These are phyloP conservation scores for Melanostoma mellinum DNA, from an alignment of 2,888 invertebrate genomes.

Conservation along the genomic window DNA sequence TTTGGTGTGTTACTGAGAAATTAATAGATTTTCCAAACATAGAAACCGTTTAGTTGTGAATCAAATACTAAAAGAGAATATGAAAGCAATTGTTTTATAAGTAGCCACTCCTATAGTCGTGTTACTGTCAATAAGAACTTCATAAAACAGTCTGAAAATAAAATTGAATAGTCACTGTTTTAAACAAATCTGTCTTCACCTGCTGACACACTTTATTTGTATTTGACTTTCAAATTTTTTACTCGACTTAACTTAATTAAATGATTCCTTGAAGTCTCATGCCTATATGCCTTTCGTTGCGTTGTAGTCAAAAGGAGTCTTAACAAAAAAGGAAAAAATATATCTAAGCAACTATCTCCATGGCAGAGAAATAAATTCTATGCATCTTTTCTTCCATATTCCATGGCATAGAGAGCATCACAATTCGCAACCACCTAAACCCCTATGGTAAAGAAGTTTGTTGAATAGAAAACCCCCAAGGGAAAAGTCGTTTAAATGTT, in stretches of 20 bases:
- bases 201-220: conserved; percentile 23
- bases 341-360: background rate
- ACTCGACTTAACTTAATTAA: conserved; percentile 34
- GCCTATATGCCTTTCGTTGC: background rate
- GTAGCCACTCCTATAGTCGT: no score
- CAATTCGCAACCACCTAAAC: no score
- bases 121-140: no score
- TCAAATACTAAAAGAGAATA: no score
- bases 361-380: background rate
- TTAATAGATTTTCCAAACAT: no score
- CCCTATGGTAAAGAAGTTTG: no score
- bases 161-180: background rate
- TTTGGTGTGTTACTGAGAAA: background rate
- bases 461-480: conserved; percentile 21
- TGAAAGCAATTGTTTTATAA: no score
- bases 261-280: conserved; percentile 22
- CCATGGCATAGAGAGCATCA: no score
- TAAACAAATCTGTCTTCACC: background rate
- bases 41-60: no score
- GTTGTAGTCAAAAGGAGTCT: no score
- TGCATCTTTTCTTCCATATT: background rate
- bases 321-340: background rate
- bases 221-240: conserved; percentile 34
- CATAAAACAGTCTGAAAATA: background rate
- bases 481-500: conserved; percentile 40